phyloP scores from a whole-genome alignment of 1,140 invertebrate genomes.

The Atta cephalotes region DNA sequence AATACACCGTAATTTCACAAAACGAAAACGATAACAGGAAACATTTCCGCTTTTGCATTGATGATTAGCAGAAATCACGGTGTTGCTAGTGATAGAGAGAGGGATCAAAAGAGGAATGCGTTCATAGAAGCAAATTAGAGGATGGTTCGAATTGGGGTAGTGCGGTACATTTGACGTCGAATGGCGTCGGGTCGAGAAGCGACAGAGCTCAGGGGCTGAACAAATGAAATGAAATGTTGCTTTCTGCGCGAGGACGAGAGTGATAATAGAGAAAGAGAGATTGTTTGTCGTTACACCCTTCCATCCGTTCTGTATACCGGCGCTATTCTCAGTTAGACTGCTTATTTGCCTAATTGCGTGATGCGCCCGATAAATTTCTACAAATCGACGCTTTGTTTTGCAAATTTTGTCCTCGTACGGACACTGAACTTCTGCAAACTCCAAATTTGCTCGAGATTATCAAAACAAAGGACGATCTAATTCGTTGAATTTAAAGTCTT shows the following conservation, averaged over 20 bases:
- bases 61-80: conserved; percentile 62
- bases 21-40: not conserved
- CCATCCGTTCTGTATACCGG: conserved; percentile 74
- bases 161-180: conserved; percentile 79
- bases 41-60: conserved; percentile 55
- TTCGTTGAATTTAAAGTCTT: conserved; percentile 37
- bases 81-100: conserved; percentile 58
- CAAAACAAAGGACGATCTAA: conserved; percentile 45
- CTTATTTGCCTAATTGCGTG: conserved; percentile 85
- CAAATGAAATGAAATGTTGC: conserved; percentile 85
- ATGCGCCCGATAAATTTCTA: conserved; percentile 83
- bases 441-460: conserved; percentile 39
- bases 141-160: conserved; percentile 80
- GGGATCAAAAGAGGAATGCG: conserved; percentile 70
- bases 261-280: conserved; percentile 79
- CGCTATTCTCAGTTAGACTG: conserved; percentile 82
- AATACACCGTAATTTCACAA: not conserved
- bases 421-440: conserved; percentile 39
- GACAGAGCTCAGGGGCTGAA: conserved; percentile 79
- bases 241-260: conserved; percentile 73
- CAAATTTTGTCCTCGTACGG: conserved; percentile 71
- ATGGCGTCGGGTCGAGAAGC: conserved; percentile 66
- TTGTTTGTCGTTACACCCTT: conserved; percentile 85
- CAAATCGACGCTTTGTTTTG: conserved; percentile 79
- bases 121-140: conserved; percentile 84